Evolutionary conservation across 1,140 invertebrate genomes (phyloP).

Genomic region (Apis laboriosa): DNA sequence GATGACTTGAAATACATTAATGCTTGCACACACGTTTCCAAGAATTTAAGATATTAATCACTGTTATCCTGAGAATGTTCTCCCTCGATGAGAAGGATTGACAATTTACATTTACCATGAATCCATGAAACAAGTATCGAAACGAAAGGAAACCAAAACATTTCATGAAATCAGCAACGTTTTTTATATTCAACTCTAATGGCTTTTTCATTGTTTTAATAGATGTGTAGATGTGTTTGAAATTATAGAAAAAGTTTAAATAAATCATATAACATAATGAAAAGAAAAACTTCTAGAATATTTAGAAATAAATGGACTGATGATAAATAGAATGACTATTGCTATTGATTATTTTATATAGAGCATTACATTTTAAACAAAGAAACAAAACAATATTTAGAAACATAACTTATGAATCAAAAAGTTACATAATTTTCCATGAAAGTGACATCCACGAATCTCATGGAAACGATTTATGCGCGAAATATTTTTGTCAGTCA

Average conservation of each 20-base stretch:
- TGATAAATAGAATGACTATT: too few relatives aligned
- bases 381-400: neutral
- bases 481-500: neutral
- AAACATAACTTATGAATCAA: neutral
- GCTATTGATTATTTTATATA: too few relatives aligned
- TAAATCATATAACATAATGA: neutral
- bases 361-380: neutral
- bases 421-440: neutral
- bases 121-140: neutral
- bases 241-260: neutral
- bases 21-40: conserved; percentile 37
- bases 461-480: neutral
- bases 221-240: neutral
- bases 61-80: conserved; percentile 37
- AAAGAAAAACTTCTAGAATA: neutral
- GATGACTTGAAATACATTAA: conserved; percentile 55
- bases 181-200: neutral
- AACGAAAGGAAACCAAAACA: neutral
- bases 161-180: neutral
- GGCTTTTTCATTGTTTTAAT: neutral
- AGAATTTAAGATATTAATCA: conserved; percentile 52
- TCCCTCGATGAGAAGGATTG: neutral
- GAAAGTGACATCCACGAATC: neutral
- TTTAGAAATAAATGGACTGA: neutral
- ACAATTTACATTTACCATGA: conserved; percentile 48